Evolutionary conservation across 2,888 invertebrate genomes (phyloP).

Genomic region (Archaeoteleia sp.): DNA sequence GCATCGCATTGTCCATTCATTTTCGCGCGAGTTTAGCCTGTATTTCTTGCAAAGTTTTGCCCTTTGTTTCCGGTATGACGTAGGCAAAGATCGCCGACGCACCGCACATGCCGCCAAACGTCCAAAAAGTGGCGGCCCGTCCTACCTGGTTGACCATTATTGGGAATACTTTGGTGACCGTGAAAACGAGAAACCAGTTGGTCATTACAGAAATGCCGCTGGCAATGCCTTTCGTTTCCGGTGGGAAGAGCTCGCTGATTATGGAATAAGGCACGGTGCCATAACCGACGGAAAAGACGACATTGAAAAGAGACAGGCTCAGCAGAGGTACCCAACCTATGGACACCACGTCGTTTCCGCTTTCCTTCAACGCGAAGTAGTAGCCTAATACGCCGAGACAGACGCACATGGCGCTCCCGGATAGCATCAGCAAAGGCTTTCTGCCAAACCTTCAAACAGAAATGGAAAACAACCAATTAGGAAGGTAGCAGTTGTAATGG

Average conservation of each 20-base stretch:
- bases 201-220: constrained; percentile 73
- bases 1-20: constrained; percentile 1
- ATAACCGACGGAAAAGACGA: constrained; percentile 75
- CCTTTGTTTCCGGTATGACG: constrained; percentile 72
- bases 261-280: constrained; percentile 76
- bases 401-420: constrained; percentile 73
- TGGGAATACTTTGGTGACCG: constrained; percentile 70
- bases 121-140: constrained; percentile 67
- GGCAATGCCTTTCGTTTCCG: constrained; percentile 72
- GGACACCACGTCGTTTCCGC: constrained; percentile 57
- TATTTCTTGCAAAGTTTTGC: constrained; percentile 71
- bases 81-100: constrained; percentile 65
- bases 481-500: no score
- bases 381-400: constrained; percentile 70
- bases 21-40: constrained; percentile 62
- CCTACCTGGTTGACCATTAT: constrained; percentile 61
- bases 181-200: constrained; percentile 73
- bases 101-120: constrained; percentile 63
- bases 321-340: constrained; percentile 74
- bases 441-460: constrained; percentile 74
- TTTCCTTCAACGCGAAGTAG: constrained; percentile 67
- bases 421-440: constrained; percentile 76
- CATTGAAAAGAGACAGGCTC: constrained; percentile 72
- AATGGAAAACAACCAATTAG: no score
- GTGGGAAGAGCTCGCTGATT: constrained; percentile 75